Evolutionary conservation across 2,888 invertebrate species (phyloP), one percentile per base, ranked within the genome.

Genomic region (Scotopteryx bipunctaria): DNA sequence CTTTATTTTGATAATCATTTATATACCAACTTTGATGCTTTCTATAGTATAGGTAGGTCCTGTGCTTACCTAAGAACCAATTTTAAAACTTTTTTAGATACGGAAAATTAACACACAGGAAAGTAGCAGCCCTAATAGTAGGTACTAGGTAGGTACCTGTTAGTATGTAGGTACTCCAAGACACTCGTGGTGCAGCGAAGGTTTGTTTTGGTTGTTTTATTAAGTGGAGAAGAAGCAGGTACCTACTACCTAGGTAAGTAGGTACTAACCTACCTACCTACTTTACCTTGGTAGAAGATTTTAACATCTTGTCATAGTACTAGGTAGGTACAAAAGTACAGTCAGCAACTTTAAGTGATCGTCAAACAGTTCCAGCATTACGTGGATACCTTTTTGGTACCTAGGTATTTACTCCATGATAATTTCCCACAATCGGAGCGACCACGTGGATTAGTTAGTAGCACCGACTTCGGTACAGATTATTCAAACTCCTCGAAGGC

Each of bases 381-480:
- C 3, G 17, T 35, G 8, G 21, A 2, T 13, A 41, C 11, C 29
- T 13, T 8, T 21, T 21, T 21, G 25, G 15, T 27, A 15, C 25
- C 9, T 38, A 35, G 11, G 16, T 27, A 23, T 2, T 15, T 31
- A 15, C 8, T 49, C 14, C 21, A 37, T 5, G 32, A 38, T 47
- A 4, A 37, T 21, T 33, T 33, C 15, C 38, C 23, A 23, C 32
- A 35, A 47, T 33, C 43, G 14, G 38, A 14, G n/a, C 29, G 19
- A 43, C 38, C 43, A 44, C 47, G 40, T 48, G 47, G 47, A 43
- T 53, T 53, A 44, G 38, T n/a, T n/a, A 48, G 53, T 48, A 36
- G 53, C 36, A 21, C 35, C 23, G 27, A 29, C 46, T 48, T 37
- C 37, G 15, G 42, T 42, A 52, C 23, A 53, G 53, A 53, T 53